phyloP scores from a whole-genome alignment of 2,888 invertebrate genomes.

The Theretra japonica region DNA sequence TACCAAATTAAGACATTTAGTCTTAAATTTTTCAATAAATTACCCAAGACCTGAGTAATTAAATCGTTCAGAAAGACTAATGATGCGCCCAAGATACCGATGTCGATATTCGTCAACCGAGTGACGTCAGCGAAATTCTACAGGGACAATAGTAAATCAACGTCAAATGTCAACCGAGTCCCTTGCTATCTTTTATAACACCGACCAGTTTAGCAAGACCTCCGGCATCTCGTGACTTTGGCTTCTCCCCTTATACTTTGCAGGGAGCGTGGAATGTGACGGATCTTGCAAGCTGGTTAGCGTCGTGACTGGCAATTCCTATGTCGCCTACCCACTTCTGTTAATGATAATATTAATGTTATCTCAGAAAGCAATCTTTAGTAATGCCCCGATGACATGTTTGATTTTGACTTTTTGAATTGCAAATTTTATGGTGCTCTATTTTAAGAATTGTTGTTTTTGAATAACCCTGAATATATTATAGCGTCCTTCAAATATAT shows the following conservation, averaged over 20 bases:
- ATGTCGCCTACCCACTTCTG: constrained; percentile 80
- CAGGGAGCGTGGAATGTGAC: constrained; percentile 43
- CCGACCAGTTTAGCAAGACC: constrained; percentile 58
- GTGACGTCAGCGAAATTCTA: constrained; percentile 73
- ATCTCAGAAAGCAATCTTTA: constrained; percentile 73
- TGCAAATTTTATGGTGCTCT: constrained; percentile 24
- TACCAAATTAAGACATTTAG: background rate
- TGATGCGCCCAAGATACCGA: constrained; percentile 35
- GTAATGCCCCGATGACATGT: constrained; percentile 28
- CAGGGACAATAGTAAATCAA: constrained; percentile 80
- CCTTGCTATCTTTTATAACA: constrained; percentile 65
- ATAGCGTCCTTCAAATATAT: no score
- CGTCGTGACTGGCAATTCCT: constrained; percentile 72
- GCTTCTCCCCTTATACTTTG: constrained; percentile 42
- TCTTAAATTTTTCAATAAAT: background rate
- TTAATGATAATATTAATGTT: constrained; percentile 83
- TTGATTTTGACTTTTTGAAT: constrained; percentile 57
- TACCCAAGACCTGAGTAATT: constrained; percentile 15
- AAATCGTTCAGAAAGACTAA: constrained; percentile 32
- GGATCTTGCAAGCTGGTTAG: constrained; percentile 56
- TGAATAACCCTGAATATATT: background rate
- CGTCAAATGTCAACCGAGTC: constrained; percentile 80
- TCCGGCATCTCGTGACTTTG: constrained; percentile 53
- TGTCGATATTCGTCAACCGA: constrained; percentile 45
- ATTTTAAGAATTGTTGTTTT: background rate